Percentiles rank a stretch among this genome's conserved stretches.
Evolutionary conservation across 2,888 invertebrate species (phyloP).

Genomic region (Petrolisthes manimaculis): DNA sequence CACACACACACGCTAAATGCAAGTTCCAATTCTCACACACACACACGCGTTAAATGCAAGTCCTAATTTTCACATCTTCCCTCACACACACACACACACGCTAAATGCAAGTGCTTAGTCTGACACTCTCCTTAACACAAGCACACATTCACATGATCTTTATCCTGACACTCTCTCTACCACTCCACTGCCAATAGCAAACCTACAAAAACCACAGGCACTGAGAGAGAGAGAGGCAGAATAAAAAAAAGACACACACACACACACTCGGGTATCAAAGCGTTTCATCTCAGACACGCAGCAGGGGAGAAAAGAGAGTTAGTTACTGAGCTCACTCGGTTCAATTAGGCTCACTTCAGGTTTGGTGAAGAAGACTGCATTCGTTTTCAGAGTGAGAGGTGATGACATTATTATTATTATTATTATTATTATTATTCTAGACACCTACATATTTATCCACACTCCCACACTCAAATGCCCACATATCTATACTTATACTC

Average conservation of each 20-base stretch:
- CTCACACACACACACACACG: neutral
- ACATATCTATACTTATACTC: too few species aligned
- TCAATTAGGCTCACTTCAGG: constrained; percentile 3
- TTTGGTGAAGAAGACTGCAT: neutral
- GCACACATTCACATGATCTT: neutral
- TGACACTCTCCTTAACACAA: neutral
- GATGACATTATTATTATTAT: neutral
- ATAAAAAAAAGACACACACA: neutral
- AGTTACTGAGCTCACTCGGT: neutral
- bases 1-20: neutral
- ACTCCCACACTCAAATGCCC: too few species aligned
- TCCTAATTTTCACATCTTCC: neutral
- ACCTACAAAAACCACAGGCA: neutral
- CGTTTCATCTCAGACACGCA: neutral
- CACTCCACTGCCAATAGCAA: neutral
- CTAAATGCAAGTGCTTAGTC: neutral
- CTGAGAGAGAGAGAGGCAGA: neutral
- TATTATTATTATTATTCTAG: neutral
- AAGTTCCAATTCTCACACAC: neutral
- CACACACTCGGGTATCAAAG: neutral
- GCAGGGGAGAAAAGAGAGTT: neutral
- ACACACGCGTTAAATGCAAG: neutral
- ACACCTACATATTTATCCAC: too few species aligned
- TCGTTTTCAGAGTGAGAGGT: neutral
- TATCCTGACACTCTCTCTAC: neutral